phyloP scores from a whole-genome alignment of 2,797 vertebrate genomes.

The Peromyscus eremicus region DNA sequence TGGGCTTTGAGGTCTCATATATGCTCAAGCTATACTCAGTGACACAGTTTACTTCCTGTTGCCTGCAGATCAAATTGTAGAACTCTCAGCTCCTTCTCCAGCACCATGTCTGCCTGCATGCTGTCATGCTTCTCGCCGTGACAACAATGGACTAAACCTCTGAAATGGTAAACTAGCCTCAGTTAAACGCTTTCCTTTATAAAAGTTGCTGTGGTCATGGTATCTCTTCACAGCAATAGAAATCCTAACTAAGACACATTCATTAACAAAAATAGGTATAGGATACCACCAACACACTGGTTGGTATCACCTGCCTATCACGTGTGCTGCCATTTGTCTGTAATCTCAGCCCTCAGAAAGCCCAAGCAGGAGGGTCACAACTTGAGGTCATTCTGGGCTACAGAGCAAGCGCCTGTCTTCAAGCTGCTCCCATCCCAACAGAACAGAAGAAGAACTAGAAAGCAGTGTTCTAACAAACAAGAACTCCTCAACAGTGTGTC shows the following conservation, averaged over 20 bases:
- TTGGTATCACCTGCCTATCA: constrained; percentile 1
- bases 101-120: background rate
- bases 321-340: background rate
- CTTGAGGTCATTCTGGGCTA: background rate
- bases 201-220: background rate
- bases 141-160: background rate
- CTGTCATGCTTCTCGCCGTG: background rate
- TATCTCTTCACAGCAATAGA: background rate
- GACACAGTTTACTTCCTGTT: background rate
- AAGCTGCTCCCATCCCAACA: background rate
- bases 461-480: constrained; percentile 35
- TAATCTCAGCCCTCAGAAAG: background rate
- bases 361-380: background rate
- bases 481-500: constrained; percentile 34
- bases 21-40: background rate
- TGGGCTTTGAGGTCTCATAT: background rate
- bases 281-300: background rate
- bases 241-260: background rate
- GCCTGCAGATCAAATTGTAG: background rate
- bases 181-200: background rate
- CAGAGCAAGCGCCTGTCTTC: background rate
- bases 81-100: background rate
- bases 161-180: background rate
- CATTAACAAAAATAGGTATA: background rate
- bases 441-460: constrained; percentile 2